Conservation (phyloP, 2,113 vertebrate genomes). For the Sceloporus tristichus region DNA sequence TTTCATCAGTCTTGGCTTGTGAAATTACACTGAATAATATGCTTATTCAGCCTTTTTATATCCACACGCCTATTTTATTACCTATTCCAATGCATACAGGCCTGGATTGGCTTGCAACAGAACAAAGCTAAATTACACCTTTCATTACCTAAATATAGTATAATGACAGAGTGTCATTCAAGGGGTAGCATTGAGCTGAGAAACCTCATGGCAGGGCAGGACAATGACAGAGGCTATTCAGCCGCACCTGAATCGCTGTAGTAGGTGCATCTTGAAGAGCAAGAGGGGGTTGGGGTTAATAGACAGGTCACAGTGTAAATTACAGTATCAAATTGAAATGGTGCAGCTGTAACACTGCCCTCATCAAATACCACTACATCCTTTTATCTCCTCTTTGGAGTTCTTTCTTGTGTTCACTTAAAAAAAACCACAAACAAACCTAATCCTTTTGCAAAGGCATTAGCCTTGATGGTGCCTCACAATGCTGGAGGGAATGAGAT, state of each 20-base stretch:
- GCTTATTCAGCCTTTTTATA: slow-evolving; percentile 78
- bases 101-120: slow-evolving; percentile 77
- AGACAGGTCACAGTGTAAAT: slow-evolving; percentile 65
- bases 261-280: slow-evolving; percentile 5
- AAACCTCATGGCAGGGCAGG: slow-evolving; percentile 76
- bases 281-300: slow-evolving; percentile 50
- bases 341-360: slow-evolving; percentile 8
- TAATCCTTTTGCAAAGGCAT: not conserved
- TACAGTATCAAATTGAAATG: slow-evolving; percentile 58
- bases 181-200: slow-evolving; percentile 78
- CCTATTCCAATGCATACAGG: slow-evolving; percentile 75
- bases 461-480: not conserved
- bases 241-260: slow-evolving; percentile 60
- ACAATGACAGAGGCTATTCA: slow-evolving; percentile 75
- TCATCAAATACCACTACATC: slow-evolving; percentile 37
- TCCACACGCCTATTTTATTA: slow-evolving; percentile 82
- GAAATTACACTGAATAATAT: slow-evolving; percentile 74
- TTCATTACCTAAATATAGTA: slow-evolving; percentile 82
- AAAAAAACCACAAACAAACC: slow-evolving; percentile 5
- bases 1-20: slow-evolving; percentile 70
- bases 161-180: slow-evolving; percentile 85
- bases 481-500: not conserved
- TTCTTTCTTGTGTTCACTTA: slow-evolving; percentile 7
- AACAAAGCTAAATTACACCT: slow-evolving; percentile 85
- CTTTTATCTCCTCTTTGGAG: slow-evolving; percentile 39